Conservation (phyloP, 1,140 invertebrate genomes). For the Drosophila lini region DNA sequence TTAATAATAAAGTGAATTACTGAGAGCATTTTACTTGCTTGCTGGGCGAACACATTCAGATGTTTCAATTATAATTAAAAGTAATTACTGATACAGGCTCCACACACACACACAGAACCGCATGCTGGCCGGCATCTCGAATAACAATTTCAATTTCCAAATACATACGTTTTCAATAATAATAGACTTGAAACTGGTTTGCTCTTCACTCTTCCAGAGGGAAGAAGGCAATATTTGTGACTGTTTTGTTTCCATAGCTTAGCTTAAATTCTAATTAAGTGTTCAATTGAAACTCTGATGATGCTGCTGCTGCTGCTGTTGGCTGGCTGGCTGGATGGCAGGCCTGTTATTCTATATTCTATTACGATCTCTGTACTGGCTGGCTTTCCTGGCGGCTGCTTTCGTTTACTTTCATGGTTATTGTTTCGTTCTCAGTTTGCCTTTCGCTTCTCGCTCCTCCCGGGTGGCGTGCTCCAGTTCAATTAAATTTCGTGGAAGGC, state of each 20-base stretch:
- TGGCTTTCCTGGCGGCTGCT: conserved; percentile 18
- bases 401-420: conserved; percentile 42
- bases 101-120: neutral
- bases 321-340: conserved; percentile 39
- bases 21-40: conserved; percentile 56
- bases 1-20: conserved; percentile 60
- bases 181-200: conserved; percentile 53
- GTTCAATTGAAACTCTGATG: conserved; percentile 52
- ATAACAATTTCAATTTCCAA: conserved; percentile 65
- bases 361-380: conserved; percentile 21
- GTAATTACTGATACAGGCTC: conserved; percentile 60
- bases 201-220: conserved; percentile 27
- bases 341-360: conserved; percentile 32
- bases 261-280: conserved; percentile 57
- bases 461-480: conserved; percentile 40
- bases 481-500: conserved; percentile 52
- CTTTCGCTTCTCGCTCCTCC: conserved; percentile 26
- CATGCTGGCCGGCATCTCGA: conserved; percentile 20
- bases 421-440: conserved; percentile 18
- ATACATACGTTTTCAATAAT: conserved; percentile 51
- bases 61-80: conserved; percentile 69
- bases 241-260: conserved; percentile 35
- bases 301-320: conserved; percentile 25
- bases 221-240: conserved; percentile 39
- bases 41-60: conserved; percentile 60